Evolutionary conservation across 2,888 invertebrate species (phyloP).

Genomic region (Heliconius ethilla): DNA sequence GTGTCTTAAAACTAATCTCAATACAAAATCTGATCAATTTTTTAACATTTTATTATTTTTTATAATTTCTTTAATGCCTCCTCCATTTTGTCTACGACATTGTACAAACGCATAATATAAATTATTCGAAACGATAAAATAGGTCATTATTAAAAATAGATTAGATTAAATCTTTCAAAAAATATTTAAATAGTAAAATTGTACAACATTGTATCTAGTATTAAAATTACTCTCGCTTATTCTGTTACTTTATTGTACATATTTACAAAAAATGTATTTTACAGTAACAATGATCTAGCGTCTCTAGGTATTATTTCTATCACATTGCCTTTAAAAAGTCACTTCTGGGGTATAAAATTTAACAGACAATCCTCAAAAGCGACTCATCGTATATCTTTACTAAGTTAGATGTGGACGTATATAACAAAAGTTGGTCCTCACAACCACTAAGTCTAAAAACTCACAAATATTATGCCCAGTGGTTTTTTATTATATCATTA

Average conservation of each 20-base stretch:
- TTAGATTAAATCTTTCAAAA: constrained; percentile 81
- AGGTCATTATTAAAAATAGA: constrained; percentile 79
- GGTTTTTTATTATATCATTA: not conserved
- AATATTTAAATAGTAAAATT: constrained; percentile 78
- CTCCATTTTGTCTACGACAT: constrained; percentile 75
- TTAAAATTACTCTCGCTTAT: constrained; percentile 75
- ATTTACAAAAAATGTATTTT: constrained; percentile 79
- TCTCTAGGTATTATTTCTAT: constrained; percentile 81
- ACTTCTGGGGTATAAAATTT: constrained; percentile 48
- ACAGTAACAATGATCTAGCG: constrained; percentile 82
- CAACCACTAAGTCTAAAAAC: constrained; percentile 61
- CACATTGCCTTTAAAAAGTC: constrained; percentile 69
- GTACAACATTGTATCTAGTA: constrained; percentile 81
- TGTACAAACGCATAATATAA: constrained; percentile 80
- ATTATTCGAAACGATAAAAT: constrained; percentile 81
- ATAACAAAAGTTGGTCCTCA: constrained; percentile 56
- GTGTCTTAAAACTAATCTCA: constrained; percentile 58
- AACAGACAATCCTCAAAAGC: constrained; percentile 49
- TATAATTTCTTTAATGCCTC: constrained; percentile 79
- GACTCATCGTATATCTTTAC: constrained; percentile 48
- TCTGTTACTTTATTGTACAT: constrained; percentile 78
- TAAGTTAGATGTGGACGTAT: constrained; percentile 47
- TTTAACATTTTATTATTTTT: constrained; percentile 80
- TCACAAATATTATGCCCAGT: constrained; percentile 47
- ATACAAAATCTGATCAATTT: constrained; percentile 74